Evolutionary conservation across 2,797 vertebrate species (phyloP), one percentile per base, ranked within the genome.

Genomic region (Lycodopsis pacificus): DNA sequence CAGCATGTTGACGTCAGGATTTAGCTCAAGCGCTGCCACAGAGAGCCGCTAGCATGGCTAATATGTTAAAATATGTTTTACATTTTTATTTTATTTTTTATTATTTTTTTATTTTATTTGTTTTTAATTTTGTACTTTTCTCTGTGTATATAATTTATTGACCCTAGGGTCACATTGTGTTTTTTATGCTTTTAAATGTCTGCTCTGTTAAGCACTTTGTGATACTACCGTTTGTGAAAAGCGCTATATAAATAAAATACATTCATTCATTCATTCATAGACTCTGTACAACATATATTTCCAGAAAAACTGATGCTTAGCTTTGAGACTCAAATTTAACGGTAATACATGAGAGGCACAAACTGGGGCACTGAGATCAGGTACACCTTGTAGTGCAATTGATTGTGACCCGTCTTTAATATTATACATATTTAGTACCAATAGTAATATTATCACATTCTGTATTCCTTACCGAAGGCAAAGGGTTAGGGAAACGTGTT

Each of bases 401-500:
- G 36, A 76, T 2, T 66, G 34, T 12, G 56, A 53, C 14, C 22
- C 25, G 40, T 51, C 14, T 48, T 15, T n/a, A 61, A 19, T 12
- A 59, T 13, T 15, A 40, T 32, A 19, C n/a, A 70, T 42, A 67
- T 51, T 61, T n/a, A 46, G n/a, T 51, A 32, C 67, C 46, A 30
- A 17, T 14, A 67, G 19, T 36, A 2, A 68, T 17, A 49, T 44
- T 48, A n/a, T 81, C 63, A 67, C 34, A 63, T 15, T 25, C 36
- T 71, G 53, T 48, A 59, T 75, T 79, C 20, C 51, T 68, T 22
- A 70, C 67, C 32, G 38, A 57, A 65, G 36, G 22, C 57, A 65
- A 59, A 61, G 8, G 7, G 17, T 48, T 17, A 62, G 30, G 63
- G 66, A 73, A 83, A 30, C 4, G 2, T 73, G 57, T 71, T 69